Base-by-base conservation (phyloP, 2,888 invertebrate species). In the Protophormia terraenovae region DNA sequence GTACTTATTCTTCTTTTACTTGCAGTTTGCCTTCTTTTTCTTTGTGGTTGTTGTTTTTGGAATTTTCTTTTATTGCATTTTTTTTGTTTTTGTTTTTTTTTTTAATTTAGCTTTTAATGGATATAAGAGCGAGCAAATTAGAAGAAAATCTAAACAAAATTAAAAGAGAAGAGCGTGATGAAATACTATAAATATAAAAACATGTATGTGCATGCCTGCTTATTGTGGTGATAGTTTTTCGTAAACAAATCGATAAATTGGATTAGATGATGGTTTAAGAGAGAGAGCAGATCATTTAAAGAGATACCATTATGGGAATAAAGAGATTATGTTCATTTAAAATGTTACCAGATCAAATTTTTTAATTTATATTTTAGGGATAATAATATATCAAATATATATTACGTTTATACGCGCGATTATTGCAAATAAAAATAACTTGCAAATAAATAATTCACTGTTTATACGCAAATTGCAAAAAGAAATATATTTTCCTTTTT, bases 61-160 rank as follows among this genome's bases (percentile, higher is more conserved):
- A 84, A 84, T 77, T 84, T 85, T 82, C 82, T 85, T 85, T 75
- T 75, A 77, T 55, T 85, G 78, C 75, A 82, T 69, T 69, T 62
- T 16, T 24, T 41, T 41, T 67, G 67, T 38, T 60, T 73, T 66
- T 71, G 72, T 45, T 14, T 5, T 27, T 55, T 2, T 24, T n/a
- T n/a, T n/a, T n/a, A 10, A 0, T 78, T 19, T 29, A 10, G 19
- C n/a, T n/a, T n/a, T n/a, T n/a, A n/a, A n/a, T n/a, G n/a, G n/a
- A n/a, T n/a, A 50, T n/a, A 53, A 53, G 53, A 79, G 79, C 35
- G 60, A 22, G 14, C 1, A 22, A 14, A 24, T 14, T 38, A 45
- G 14, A 45, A 7, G 32, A 69, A 71, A 22, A 71, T 55, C 24
- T 64, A 64, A 71, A 64, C 75, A 71, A 60, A 35, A 45, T 62